These are phyloP conservation scores for Thryonomys swinderianus DNA, from an alignment of 2,113 vertebrate species.

Conservation along the genomic window DNA sequence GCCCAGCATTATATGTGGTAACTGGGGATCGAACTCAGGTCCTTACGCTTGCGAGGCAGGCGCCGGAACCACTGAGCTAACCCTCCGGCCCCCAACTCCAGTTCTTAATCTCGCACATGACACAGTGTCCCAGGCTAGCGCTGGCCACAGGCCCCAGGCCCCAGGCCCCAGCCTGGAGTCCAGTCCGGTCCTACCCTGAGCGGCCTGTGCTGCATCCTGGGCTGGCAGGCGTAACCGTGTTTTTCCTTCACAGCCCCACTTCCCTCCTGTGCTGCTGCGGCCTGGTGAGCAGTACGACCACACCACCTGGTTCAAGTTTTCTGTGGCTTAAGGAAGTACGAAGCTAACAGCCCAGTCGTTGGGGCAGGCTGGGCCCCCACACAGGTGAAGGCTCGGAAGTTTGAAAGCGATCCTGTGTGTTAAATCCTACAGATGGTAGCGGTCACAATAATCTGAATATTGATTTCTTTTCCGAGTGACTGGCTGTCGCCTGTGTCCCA, in stretches of 20 bases:
- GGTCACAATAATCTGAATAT: not conserved
- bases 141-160: not conserved
- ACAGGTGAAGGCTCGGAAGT: not conserved
- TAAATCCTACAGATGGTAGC: not conserved
- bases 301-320: conserved; percentile 91
- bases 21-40: too few relatives aligned
- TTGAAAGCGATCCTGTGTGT: not conserved
- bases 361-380: not conserved
- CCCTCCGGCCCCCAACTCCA: too few relatives aligned
- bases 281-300: conserved; percentile 92
- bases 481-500: not conserved
- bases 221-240: not conserved
- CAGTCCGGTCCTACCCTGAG: not conserved
- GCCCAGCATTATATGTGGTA: too few relatives aligned
- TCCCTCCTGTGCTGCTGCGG: conserved; percentile 90
- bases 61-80: too few relatives aligned
- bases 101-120: not conserved
- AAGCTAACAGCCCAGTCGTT: not conserved
- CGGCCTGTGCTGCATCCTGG: fast-evolving
- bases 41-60: too few relatives aligned
- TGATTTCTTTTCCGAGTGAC: conserved; percentile 19
- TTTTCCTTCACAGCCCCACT: conserved; percentile 87
- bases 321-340: conserved; percentile 72
- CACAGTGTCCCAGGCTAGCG: not conserved
- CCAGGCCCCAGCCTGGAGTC: not conserved